Evolutionary conservation across 30 jellyfish, hydroid and myxozoan species (phyloP), one percentile per base, ranked within the genome.

Genomic region (Aurelia aurita complex sp. Pacific): DNA sequence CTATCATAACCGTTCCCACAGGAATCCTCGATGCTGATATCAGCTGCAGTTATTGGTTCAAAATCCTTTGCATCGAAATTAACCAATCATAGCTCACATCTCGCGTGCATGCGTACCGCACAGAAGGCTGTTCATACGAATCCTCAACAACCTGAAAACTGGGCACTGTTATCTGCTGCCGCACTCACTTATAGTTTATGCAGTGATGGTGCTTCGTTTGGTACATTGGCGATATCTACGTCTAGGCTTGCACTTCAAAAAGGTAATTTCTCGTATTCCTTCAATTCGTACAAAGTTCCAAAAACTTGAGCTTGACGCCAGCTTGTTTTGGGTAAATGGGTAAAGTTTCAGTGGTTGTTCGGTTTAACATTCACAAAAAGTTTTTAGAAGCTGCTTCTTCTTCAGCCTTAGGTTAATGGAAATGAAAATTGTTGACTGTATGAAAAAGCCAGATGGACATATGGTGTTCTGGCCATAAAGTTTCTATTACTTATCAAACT

Each of bases 161-260:
- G 97, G 97, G 89, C 86, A 59, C 92, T 91, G 13, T 86, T 91
- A 11, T 73, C 97, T 9, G 84, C 96, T 9, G 95, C 97, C 1
- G 78, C 87, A 32, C 66, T 84, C 18, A 68, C 87, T 0, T 66
- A 50, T 32, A 77, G 85, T 63, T 17, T 84, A 29, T 38, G 76
- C 16, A 18, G 54, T 52, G 60, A 10, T 8, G 5, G 43, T 69
- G 82, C 17, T 7, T 46, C 85, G 4, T n/a, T 40, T 17, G 54
- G 87, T 7, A 33, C 59, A 14, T 66, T 77, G 61, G 93, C 93
- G 2, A 32, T 84, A 38, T 71, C 83, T 23, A 64, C 87, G 11
- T 76, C 93, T 10, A 84, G 93, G 46, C 82, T 84, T 8, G 72
- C 93, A 10, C 66, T 84, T 81, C 93, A 38, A 29, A 84, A 84